A percentile compares a stretch with the other conserved stretches of the same genome.
phyloP scores from a whole-genome alignment of 2,797 vertebrate species.

The Gallinago solitaria region DNA sequence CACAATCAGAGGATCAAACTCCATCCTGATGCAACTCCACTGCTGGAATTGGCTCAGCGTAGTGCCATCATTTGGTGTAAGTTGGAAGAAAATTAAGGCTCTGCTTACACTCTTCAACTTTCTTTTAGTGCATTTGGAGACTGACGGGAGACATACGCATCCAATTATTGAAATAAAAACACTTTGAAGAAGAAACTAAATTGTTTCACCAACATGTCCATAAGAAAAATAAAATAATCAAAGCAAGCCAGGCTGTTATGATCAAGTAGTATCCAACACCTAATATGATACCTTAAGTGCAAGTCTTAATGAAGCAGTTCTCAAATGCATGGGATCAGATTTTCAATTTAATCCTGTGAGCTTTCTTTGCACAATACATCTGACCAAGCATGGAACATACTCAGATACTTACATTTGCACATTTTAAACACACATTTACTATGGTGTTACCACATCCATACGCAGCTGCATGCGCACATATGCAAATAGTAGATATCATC shows the following conservation, averaged over 20 bases:
- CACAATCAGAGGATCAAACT: background rate
- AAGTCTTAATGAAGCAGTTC: background rate
- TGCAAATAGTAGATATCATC: background rate
- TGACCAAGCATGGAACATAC: no score
- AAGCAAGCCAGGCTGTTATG: background rate
- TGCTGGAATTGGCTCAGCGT: background rate
- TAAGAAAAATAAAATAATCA: background rate
- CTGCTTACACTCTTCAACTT: background rate
- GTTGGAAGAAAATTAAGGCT: background rate
- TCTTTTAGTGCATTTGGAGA: background rate
- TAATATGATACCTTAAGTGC: background rate
- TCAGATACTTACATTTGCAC: background rate
- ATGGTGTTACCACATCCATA: background rate
- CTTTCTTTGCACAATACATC: background rate
- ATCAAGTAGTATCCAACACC: background rate
- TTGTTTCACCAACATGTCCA: background rate
- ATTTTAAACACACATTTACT: background rate
- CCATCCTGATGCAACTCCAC: background rate
- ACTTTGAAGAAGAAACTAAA: background rate
- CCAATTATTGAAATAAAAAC: background rate
- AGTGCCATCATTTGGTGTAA: background rate
- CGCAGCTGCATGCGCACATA: background rate
- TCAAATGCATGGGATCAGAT: background rate
- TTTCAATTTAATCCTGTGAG: background rate
- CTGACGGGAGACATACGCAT: background rate